A percentile compares a stretch with the other conserved stretches of the same genome.
These are phyloP conservation scores for Mesorhabditis belari DNA, from an alignment of 2,888 invertebrate genomes.

Conservation along the genomic window DNA sequence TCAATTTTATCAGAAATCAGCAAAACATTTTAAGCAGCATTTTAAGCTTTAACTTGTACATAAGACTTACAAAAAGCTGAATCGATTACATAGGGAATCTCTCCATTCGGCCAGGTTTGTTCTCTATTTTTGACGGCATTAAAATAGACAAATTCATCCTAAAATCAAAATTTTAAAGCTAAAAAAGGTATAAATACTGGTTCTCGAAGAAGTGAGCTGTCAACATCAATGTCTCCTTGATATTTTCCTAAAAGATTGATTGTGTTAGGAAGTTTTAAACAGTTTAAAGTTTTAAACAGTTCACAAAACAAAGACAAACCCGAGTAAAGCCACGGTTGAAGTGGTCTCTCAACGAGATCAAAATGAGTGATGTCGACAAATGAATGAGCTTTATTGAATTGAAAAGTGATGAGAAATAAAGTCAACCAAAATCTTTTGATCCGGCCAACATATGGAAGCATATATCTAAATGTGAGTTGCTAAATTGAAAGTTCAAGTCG, in stretches of 20 bases:
- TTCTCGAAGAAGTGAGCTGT: slow-evolving; percentile 28
- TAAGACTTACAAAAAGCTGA: slow-evolving; percentile 47
- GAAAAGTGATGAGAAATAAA: not conserved
- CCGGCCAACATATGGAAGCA: too few species aligned
- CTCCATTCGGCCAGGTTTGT: slow-evolving; percentile 44
- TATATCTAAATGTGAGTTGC: too few species aligned
- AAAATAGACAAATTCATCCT: slow-evolving; percentile 40
- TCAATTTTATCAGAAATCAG: too few species aligned
- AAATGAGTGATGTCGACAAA: not conserved
- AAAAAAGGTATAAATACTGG: slow-evolving; percentile 14
- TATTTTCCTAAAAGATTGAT: slow-evolving; percentile 50
- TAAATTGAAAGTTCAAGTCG: too few species aligned
- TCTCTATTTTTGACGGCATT: slow-evolving; percentile 50
- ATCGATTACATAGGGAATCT: slow-evolving; percentile 49
- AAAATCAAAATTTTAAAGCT: slow-evolving; percentile 6
- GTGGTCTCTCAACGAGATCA: not conserved
- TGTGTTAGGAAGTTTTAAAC: too few species aligned
- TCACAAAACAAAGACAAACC: not conserved
- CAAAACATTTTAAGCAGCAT: too few species aligned
- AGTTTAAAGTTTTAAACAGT: too few species aligned
- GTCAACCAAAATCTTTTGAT: too few species aligned
- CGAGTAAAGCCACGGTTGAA: not conserved
- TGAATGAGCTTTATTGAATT: not conserved
- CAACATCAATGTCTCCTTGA: slow-evolving; percentile 52
- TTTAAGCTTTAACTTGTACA: not conserved